These are phyloP conservation scores for Reticulitermes speratus DNA, from an alignment of 1,140 invertebrate genomes.

Conservation along the genomic window DNA sequence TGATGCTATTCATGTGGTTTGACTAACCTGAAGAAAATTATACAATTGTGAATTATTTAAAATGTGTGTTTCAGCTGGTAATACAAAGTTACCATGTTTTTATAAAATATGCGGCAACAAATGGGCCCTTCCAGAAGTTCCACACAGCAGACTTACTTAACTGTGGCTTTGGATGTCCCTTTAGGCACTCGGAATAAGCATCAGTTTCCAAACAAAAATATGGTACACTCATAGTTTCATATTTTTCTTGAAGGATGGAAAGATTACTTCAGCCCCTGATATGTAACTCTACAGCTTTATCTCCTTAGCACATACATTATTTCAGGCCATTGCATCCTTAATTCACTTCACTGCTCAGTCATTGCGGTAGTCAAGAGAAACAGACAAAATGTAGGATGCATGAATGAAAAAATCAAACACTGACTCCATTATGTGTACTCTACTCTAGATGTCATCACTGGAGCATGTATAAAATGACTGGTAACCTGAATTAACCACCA, in stretches of 20 bases:
- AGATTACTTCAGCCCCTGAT: not conserved
- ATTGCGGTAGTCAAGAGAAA: not conserved
- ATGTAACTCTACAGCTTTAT: not conserved
- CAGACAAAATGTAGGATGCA: not conserved
- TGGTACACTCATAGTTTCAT: not conserved
- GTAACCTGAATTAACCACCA: not conserved
- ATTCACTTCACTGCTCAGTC: not conserved
- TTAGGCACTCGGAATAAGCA: not conserved
- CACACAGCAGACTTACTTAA: not conserved
- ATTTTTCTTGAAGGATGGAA: not conserved
- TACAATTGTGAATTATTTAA: not conserved
- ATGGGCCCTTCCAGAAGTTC: not conserved
- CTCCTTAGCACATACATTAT: not conserved
- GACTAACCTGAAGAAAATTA: not conserved
- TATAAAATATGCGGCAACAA: not conserved
- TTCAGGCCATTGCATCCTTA: not conserved
- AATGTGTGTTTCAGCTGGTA: not conserved
- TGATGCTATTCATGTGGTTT: not conserved
- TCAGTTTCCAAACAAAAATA: not conserved
- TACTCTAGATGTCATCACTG: not conserved
- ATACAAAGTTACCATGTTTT: not conserved
- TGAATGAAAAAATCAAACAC: not conserved
- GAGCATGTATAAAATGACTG: constrained; percentile 2
- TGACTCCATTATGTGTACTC: constrained; percentile 16
- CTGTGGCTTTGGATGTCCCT: not conserved